Base-by-base conservation (phyloP, 2,113 vertebrate genomes). In the Odobenus rosmarus region DNA sequence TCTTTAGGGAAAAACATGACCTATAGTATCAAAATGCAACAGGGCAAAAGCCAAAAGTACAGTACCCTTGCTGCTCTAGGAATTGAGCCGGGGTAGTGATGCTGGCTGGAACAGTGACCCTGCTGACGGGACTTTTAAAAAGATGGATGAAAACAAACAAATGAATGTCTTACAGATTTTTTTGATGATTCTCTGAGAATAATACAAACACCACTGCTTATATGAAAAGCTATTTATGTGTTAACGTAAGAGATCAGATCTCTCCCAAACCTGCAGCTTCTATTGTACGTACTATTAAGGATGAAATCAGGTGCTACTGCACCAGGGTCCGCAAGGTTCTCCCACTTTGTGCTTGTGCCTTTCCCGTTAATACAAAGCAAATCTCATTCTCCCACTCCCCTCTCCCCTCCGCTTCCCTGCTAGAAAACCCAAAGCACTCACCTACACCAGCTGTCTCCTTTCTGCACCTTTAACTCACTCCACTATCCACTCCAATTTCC, bases 131-230 rank as follows among this genome's bases (percentile, higher is more conserved):
- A 55, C 24, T 83, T 83, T n/a, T 19, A 51, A 26, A 82, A 96
- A 90, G 72, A 81, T 59, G 46, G 72, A 49, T 77, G 55, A 80
- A 84, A 96, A 94, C 51, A 71, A 84, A 86, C 42, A 80, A 53
- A 77, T 33, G 9, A 49, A 24, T 5, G 64, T 69, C 64, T 81
- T 42, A 83, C 19, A 86, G 16, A 39, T 53, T 39, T 92, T 93
- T 87, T 10, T 28, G 64, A 80, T 76, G 42, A 61, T 2, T 88
- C 19, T 13, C 74, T 92, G 79, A 46, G 49, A 69, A 46, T 46
- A 67, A n/a, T 16, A 49, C 16, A 88, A 51, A 31, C 39, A 81
- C 3, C 2, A 55, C 51, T 90, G 49, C 14, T 82, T 59, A 36
- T 8, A 57, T 49, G 62, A 62, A 57, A 92, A 82, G 31, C 21